These are phyloP conservation scores for Cricetomys ansorgei DNA, from an alignment of 2,113 vertebrate species.

Conservation along the genomic window DNA sequence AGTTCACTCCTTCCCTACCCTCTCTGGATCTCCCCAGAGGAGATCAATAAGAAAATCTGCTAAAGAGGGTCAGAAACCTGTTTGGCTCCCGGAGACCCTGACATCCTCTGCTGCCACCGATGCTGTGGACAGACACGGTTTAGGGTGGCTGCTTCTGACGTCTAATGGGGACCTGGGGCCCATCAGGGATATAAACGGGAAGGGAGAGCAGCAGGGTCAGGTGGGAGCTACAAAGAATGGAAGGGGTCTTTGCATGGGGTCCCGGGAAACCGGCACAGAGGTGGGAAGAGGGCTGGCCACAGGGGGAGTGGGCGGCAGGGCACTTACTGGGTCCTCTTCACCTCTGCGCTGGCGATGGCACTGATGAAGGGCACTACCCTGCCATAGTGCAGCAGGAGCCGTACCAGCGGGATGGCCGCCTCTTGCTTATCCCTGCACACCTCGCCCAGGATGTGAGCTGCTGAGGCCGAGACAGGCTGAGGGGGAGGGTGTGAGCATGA, in stretches of 20 bases:
- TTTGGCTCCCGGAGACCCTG: not conserved
- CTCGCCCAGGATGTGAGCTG: slow-evolving; percentile 96
- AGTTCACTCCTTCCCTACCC: not conserved
- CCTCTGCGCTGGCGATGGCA: slow-evolving; percentile 96
- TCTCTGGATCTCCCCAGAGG: not conserved
- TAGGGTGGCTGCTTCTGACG: not conserved
- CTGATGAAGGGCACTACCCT: slow-evolving; percentile 98
- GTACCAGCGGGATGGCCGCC: slow-evolving; percentile 96
- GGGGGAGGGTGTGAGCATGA: not conserved
- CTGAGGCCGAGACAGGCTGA: slow-evolving; percentile 96
- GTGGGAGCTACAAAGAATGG: not conserved
- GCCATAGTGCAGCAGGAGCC: slow-evolving; percentile 96
- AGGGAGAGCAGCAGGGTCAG: no score
- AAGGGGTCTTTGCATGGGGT: not conserved
- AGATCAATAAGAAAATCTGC: not conserved
- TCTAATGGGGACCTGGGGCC: no score
- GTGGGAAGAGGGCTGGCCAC: not conserved
- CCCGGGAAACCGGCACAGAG: no score
- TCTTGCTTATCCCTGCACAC: slow-evolving; percentile 99
- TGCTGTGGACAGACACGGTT: not conserved
- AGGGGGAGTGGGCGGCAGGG: not conserved
- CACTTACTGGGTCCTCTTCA: slow-evolving; percentile 97
- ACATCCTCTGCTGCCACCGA: no score
- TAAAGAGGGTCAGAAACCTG: not conserved
- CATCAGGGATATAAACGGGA: not conserved